A percentile compares a stretch with the other conserved stretches of the same genome.
These are phyloP conservation scores for Leptinotarsa rubiginosa DNA, from an alignment of 2,888 invertebrate genomes.

Conservation along the genomic window DNA sequence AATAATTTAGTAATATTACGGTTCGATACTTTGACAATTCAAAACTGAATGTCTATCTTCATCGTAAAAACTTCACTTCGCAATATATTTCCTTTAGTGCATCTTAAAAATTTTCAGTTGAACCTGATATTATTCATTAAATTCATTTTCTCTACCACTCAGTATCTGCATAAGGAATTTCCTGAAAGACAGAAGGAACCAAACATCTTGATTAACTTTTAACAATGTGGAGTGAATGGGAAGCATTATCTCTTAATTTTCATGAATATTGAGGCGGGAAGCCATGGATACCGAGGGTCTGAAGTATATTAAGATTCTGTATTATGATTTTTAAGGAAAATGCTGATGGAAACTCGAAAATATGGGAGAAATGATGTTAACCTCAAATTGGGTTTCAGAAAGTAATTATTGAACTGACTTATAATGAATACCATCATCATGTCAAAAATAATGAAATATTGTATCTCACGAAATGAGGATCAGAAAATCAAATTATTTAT, in stretches of 20 bases:
- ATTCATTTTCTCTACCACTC: constrained; percentile 38
- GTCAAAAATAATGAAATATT: no score
- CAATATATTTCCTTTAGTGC: constrained; percentile 8
- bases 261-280: constrained; percentile 39
- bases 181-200: constrained; percentile 46
- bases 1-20: no score
- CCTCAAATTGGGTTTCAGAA: no score
- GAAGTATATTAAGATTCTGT: neutral
- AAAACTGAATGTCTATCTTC: no score
- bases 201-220: constrained; percentile 52
- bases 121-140: constrained; percentile 38
- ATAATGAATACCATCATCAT: no score
- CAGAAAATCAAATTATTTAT: no score
- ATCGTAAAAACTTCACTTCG: no score
- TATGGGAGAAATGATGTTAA: neutral
- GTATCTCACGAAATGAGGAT: no score
- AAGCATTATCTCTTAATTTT: constrained; percentile 49
- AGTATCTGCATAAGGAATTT: constrained; percentile 48
- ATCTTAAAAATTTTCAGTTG: constrained; percentile 25
- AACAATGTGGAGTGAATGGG: constrained; percentile 48
- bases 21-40: no score
- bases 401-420: no score
- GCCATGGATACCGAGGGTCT: constrained; percentile 3
- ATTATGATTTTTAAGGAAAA: neutral
- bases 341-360: neutral